Conservation (phyloP, 2,113 vertebrate genomes). For the Elachura formosa region DNA sequence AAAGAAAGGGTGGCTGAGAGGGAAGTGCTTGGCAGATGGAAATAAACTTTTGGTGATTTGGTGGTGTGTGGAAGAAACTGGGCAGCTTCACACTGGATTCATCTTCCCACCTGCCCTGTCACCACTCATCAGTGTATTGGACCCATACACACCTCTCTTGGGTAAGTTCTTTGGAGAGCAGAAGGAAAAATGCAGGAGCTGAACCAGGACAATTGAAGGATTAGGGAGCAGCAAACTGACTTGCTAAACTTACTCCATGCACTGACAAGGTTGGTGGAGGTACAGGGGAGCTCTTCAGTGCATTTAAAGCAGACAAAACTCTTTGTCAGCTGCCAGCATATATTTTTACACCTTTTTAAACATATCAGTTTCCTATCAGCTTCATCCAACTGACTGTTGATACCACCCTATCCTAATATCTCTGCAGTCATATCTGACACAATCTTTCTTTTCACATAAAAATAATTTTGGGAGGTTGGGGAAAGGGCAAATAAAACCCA, state of each 20-base stretch:
- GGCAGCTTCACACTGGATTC: background rate
- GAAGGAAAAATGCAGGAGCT: constrained; percentile 2
- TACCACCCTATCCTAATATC: background rate
- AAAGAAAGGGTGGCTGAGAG: background rate
- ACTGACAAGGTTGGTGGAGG: background rate
- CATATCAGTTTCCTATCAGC: background rate
- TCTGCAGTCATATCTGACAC: background rate
- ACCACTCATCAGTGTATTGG: background rate
- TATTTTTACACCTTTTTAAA: background rate
- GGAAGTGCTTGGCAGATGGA: background rate
- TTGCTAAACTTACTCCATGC: background rate
- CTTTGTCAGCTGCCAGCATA: background rate
- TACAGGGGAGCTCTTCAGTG: background rate
- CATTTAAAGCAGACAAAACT: background rate
- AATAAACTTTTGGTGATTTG: background rate
- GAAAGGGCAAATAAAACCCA: background rate
- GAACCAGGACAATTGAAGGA: background rate
- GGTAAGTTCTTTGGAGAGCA: background rate
- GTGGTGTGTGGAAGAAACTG: constrained; percentile 2
- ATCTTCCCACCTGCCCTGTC: background rate
- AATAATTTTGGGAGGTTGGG: background rate
- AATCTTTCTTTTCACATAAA: background rate
- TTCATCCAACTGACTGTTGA: background rate
- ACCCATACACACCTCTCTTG: background rate
- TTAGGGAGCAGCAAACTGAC: background rate